phyloP scores from a whole-genome alignment of 1,140 invertebrate genomes.

The Cydia splendana region DNA sequence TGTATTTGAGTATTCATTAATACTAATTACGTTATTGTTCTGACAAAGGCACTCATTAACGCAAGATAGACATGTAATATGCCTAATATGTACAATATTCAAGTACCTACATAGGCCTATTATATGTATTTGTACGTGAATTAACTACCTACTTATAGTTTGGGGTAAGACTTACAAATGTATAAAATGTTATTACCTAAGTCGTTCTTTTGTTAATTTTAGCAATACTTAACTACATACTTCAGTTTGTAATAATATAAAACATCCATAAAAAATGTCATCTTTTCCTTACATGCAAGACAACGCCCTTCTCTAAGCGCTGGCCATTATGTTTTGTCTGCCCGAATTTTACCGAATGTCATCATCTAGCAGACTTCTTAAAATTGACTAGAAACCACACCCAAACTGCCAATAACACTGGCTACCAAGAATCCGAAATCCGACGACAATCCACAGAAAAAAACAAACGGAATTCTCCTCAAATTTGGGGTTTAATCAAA shows the following conservation, averaged over 20 bases:
- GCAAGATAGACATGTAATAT: background rate
- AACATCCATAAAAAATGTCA: too few relatives aligned
- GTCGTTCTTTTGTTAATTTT: too few relatives aligned
- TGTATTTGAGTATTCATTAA: background rate
- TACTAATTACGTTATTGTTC: slow-evolving; percentile 2
- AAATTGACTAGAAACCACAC: background rate
- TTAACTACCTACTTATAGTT: too few relatives aligned
- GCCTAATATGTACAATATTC: too few relatives aligned
- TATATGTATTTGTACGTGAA: too few relatives aligned
- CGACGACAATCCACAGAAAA: slow-evolving; percentile 20
- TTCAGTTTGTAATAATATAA: too few relatives aligned
- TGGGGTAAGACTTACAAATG: too few relatives aligned
- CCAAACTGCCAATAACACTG: slow-evolving; percentile 16
- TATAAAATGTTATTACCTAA: too few relatives aligned
- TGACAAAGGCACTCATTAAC: background rate
- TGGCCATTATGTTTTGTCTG: background rate
- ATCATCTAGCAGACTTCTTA: background rate
- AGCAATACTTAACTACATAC: too few relatives aligned
- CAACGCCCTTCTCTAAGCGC: background rate
- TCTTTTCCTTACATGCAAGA: too few relatives aligned
- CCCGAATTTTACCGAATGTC: background rate
- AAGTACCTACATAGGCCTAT: too few relatives aligned
- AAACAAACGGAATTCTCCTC: slow-evolving; percentile 7
- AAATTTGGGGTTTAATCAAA: slow-evolving; percentile 23
- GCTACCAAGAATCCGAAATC: slow-evolving; percentile 21